Base-by-base conservation (phyloP, 2,888 invertebrate species). In the Agapostemon virescens region DNA sequence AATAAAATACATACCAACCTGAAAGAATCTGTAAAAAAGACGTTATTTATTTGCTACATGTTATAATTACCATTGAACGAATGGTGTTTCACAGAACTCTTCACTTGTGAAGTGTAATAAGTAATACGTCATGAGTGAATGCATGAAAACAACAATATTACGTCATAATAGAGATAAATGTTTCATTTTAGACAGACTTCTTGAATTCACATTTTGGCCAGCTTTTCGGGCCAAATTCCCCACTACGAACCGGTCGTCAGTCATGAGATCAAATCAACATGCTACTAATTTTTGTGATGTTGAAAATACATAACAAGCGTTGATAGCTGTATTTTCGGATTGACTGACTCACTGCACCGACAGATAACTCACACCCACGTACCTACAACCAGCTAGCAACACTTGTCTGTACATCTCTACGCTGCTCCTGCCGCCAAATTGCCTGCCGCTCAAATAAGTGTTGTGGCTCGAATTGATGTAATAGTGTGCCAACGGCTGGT, bases 331-430 rank as follows among this genome's bases (percentile, higher is more conserved):
- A 55, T 55, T 55, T 55, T 55, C 17, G 55, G 55, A 55, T 17
- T 7, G 7, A 15, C 26, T 26, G 55, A 55, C 17, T 55, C 26
- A 26, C 26, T 55, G 26, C 26, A 26, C 26, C 30, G 26, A 17
- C 6, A 17, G 55, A 55, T 55, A 55, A 26, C 30, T 26, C 1
- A 7, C 61, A 20, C 33, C 61, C 61, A 61, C 61, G 61, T 90
- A 97, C 96, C 99, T 96, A 94, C 99, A 99, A 0, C 99, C 99
- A 63, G 99, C 98, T 77, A 99, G 94, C 83, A 99, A 94, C 20
- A 98, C 98, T 93, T 99, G 99, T 88, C 99, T 95, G 93, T 99
- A 99, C 98, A 99, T 99, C 94, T 99, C 99, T 5, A 99, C 99
- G 87, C 98, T 98, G 84, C 98, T 98, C 93, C 97, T 98, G 20